Evolutionary conservation across 2,888 invertebrate genomes (phyloP), one percentile per base, ranked within the genome.

Genomic region (Chrysolina americana): DNA sequence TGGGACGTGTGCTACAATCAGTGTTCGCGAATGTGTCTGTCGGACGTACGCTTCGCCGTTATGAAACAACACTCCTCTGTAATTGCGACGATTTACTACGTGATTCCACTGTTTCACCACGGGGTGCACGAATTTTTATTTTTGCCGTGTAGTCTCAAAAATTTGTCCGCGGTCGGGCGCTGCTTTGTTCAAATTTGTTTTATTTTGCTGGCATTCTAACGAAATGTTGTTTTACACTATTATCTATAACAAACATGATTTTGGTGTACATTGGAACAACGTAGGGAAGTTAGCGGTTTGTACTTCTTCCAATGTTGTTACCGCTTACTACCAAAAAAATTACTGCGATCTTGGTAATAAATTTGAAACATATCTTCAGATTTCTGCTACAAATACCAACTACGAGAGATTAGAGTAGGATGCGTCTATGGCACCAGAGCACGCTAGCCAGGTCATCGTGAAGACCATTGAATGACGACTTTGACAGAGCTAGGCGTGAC

Each of bases 1-100:
- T 81, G 81, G 83, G 82, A 80, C 81, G 79, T 79, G 78, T 65
- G 71, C 68, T 71, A 68, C 74, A 74, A 77, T 75, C 78, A 76
- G 73, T 70, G 74, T 36, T 74, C 56, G 71, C 59, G 73, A 78
- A 74, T 78, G 56, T 64, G 68, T 71, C 64, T 63, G 68, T 66
- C 44, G 70, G 72, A 77, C 65, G 53, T 66, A 72, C 68, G 71
- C 41, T 68, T 44, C 41, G 64, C 48, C 64, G 68, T 68, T 78
- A 73, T 75, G 71, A 78, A 74, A 75, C 76, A 75, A 73, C 78
- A 73, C 73, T 68, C 71, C 76, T 69, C 74, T 65, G 75, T 78
- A 75, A 78, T 75, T 75, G 75, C 75, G n/a, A 48, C 63, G 76
- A 76, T 71, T 69, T 74, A 69, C 66, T 76, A 77, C 77, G 77